These are phyloP conservation scores for Campylomormyrus numenius DNA, from an alignment of 2,113 vertebrate genomes.

Conservation along the genomic window DNA sequence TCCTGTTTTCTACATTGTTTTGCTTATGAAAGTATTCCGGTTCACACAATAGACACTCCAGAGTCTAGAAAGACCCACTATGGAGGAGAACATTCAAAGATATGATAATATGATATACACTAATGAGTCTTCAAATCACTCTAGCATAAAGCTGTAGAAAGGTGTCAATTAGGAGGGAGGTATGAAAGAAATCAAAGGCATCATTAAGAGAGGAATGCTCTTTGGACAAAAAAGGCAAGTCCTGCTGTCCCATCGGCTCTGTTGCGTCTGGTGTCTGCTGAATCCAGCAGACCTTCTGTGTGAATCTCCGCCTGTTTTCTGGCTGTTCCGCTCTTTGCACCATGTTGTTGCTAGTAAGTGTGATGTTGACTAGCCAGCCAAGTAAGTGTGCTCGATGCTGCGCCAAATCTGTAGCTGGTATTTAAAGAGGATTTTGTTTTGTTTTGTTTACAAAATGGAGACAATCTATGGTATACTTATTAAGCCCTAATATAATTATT, in stretches of 20 bases:
- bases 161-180: not conserved
- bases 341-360: not conserved
- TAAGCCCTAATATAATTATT: not conserved
- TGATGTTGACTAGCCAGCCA: no score
- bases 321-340: not conserved
- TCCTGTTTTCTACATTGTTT: not conserved
- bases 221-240: not conserved
- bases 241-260: not conserved
- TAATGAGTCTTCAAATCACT: not conserved
- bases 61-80: not conserved
- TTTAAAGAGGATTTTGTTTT: not conserved
- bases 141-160: not conserved
- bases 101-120: not conserved
- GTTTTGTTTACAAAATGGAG: not conserved
- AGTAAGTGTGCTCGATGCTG: not conserved
- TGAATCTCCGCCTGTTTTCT: not conserved
- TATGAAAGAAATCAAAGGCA: not conserved
- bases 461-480: not conserved
- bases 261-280: not conserved
- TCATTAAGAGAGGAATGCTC: not conserved
- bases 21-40: not conserved
- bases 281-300: not conserved
- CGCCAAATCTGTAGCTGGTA: not conserved
- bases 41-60: not conserved
- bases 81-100: not conserved